Evolutionary conservation across 2,888 invertebrate genomes (phyloP), one percentile per base, ranked within the genome.

Genomic region (Trichogramma evanescens): DNA sequence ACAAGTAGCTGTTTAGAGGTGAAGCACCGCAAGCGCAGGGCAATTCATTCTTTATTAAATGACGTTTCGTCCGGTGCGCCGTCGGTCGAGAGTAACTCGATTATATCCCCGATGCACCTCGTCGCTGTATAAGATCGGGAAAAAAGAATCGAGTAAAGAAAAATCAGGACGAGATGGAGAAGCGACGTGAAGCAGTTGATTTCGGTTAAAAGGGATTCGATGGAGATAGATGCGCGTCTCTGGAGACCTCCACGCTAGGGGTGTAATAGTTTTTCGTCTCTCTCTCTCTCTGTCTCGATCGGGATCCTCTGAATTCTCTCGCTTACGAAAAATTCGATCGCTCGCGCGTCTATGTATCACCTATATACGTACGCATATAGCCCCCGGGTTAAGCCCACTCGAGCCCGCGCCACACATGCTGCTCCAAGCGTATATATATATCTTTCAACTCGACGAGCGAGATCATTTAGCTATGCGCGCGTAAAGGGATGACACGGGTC

Each of bases 181-280:
- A 63, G 54, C 63, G 61, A 54, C 54, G 49, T 59, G 4, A 38
- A 69, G 68, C 70, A 69, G 70, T 69, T 68, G 71, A 71, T 75
- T 73, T 70, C 67, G 67, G 71, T 69, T 73, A 74, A 76, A 72
- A 75, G 74, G 71, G 71, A 77, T 77, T 68, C 75, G 71, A 77
- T 77, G 76, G 74, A 76, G 77, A 77, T 76, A 72, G 74, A 77
- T 77, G 69, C 71, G 66, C 68, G 26, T 26, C 26, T 26, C 26
- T 26, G 26, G 59, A 59, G 56, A 59, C 49, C 60, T 56, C 49
- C 52, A 59, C 50, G 50, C 57, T 6, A 40, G 52, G 49, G 60
- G 56, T 52, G 56, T 56, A 60, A 60, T 56, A 52, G 51, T 52
- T 10, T 48, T 55, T 53, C 42, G 40, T 26, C 10, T 53, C 50